Conservation (phyloP, 2,797 vertebrate genomes). For the Hydrocynus forskahlii region DNA sequence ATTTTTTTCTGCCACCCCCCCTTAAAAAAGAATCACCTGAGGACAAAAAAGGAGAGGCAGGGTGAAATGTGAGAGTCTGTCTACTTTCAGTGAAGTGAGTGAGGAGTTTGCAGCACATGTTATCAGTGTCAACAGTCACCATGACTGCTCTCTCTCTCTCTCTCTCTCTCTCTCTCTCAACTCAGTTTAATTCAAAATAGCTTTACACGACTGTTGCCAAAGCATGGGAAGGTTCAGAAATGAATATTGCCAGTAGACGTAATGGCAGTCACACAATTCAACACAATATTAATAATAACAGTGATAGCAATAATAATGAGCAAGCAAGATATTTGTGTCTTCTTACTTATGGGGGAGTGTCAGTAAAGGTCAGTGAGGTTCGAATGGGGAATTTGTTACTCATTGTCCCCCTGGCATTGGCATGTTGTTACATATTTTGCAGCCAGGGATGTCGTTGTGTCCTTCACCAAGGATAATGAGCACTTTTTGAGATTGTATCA, state of each 20-base stretch:
- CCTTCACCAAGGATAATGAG: background rate
- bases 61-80: slow-evolving; percentile 62
- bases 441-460: background rate
- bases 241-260: background rate
- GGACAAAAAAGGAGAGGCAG: slow-evolving; percentile 3
- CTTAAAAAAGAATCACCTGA: background rate
- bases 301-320: background rate
- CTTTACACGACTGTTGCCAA: slow-evolving; percentile 3
- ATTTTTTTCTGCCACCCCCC: background rate
- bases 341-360: background rate
- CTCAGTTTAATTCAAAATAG: background rate
- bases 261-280: background rate
- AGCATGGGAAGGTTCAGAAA: background rate
- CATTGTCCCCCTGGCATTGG: background rate
- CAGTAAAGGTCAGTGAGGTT: background rate
- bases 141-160: slow-evolving; percentile 42
- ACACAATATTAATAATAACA: background rate
- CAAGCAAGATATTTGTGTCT: background rate
- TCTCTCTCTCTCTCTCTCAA: slow-evolving; percentile 37
- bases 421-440: background rate
- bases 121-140: slow-evolving; percentile 72
- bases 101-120: slow-evolving; percentile 70
- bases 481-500: background rate
- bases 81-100: slow-evolving; percentile 50
- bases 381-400: background rate